These are phyloP conservation scores for Hephaestus fuliginosus DNA, from an alignment of 2,797 vertebrate genomes.

Conservation along the genomic window DNA sequence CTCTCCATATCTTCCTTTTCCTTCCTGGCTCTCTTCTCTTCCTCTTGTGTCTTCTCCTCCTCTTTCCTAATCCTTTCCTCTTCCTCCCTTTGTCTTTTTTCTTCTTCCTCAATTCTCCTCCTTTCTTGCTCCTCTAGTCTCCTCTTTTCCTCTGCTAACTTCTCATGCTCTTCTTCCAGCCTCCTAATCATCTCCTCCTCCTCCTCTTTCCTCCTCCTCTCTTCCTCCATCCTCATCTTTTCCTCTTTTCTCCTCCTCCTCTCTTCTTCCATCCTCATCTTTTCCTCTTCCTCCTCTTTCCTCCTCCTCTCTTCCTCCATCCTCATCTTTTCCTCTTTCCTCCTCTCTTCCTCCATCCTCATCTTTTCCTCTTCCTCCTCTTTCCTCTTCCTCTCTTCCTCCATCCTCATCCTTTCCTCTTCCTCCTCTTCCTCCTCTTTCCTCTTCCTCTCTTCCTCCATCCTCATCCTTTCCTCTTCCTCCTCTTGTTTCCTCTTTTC, in stretches of 20 bases:
- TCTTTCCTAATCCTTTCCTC: not conserved
- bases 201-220: not conserved
- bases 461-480: not conserved
- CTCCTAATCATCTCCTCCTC: conserved; percentile 1
- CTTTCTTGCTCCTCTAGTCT: not conserved
- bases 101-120: conserved; percentile 11
- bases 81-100: conserved; percentile 14
- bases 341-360: conserved; percentile 23
- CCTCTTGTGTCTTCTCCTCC: conserved; percentile 9
- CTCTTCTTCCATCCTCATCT: conserved; percentile 19
- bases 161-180: not conserved
- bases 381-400: conserved; percentile 9
- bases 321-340: not conserved
- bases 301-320: not conserved
- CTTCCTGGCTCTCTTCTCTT: conserved; percentile 1
- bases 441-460: not conserved
- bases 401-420: conserved; percentile 25
- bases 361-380: conserved; percentile 11
- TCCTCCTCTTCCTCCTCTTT: conserved; percentile 26
- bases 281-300: conserved; percentile 7
- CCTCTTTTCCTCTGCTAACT: conserved; percentile 7
- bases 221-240: conserved; percentile 1
- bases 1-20: conserved; percentile 15
- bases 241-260: conserved; percentile 18
- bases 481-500: conserved; percentile 16